Conservation (phyloP, 2,797 vertebrate genomes). For the Zalophus californianus region DNA sequence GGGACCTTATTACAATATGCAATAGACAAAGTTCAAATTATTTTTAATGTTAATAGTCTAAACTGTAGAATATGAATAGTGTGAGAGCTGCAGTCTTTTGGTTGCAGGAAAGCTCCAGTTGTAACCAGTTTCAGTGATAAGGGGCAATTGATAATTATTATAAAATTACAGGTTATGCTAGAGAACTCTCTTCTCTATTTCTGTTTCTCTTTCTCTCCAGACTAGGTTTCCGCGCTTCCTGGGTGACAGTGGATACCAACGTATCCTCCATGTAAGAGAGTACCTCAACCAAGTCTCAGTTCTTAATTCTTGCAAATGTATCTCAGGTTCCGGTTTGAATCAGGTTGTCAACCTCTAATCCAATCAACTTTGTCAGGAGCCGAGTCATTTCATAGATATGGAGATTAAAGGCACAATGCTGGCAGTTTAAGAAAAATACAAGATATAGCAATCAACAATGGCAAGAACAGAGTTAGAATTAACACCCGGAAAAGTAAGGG, state of each 20-base stretch:
- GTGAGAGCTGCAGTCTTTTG: not conserved
- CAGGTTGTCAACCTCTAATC: not conserved
- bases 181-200: not conserved
- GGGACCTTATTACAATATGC: not conserved
- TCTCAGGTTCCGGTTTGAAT: not conserved
- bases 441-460: not conserved
- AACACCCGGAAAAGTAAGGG: not conserved
- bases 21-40: not conserved
- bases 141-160: not conserved
- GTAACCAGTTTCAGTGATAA: not conserved
- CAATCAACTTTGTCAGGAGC: not conserved
- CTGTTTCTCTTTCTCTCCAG: not conserved
- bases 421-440: conserved; percentile 9
- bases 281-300: not conserved
- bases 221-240: not conserved
- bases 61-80: not conserved
- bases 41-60: conserved; percentile 16
- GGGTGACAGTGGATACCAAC: not conserved
- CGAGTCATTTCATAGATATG: not conserved
- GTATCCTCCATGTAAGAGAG: not conserved
- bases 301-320: not conserved
- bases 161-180: not conserved
- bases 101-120: not conserved
- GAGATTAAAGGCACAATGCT: not conserved
- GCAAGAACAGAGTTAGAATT: conserved; percentile 2